Evolutionary conservation across 1,140 invertebrate species (phyloP).

Genomic region (Camponotus floridanus): DNA sequence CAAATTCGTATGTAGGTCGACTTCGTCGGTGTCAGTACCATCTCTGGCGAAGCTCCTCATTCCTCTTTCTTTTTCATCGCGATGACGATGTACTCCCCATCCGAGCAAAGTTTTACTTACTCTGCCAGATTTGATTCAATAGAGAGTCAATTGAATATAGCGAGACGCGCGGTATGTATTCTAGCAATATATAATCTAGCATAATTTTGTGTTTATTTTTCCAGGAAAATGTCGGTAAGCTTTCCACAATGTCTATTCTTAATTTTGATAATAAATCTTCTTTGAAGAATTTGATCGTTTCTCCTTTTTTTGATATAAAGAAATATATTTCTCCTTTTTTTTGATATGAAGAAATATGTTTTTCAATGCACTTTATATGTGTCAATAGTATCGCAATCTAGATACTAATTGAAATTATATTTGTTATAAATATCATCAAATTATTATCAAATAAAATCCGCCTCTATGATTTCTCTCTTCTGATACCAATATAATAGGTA

Average conservation of each 20-base stretch:
- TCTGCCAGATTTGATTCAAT: slow-evolving; percentile 8
- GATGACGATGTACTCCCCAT: background rate
- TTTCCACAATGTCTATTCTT: background rate
- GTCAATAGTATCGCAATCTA: background rate
- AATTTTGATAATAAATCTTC: background rate
- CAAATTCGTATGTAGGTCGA: slow-evolving; percentile 50
- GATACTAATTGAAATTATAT: background rate
- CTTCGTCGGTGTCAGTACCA: slow-evolving; percentile 7
- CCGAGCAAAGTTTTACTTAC: slow-evolving; percentile 12
- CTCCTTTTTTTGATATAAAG: background rate
- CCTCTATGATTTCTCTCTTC: background rate
- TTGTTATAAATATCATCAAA: background rate
- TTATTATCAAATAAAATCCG: slow-evolving; percentile 5
- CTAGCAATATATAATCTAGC: background rate
- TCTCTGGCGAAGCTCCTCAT: background rate
- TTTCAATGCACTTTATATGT: background rate
- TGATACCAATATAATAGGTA: background rate
- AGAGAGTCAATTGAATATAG: slow-evolving; percentile 1
- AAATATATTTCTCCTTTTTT: background rate
- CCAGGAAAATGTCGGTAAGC: background rate
- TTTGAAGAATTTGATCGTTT: background rate
- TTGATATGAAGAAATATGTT: background rate
- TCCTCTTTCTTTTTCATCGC: slow-evolving; percentile 18
- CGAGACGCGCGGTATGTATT: background rate
- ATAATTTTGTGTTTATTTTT: background rate